Evolutionary conservation across 2,113 vertebrate genomes (phyloP), one percentile per base, ranked within the genome.

Genomic region (Salvelinus sp.): DNA sequence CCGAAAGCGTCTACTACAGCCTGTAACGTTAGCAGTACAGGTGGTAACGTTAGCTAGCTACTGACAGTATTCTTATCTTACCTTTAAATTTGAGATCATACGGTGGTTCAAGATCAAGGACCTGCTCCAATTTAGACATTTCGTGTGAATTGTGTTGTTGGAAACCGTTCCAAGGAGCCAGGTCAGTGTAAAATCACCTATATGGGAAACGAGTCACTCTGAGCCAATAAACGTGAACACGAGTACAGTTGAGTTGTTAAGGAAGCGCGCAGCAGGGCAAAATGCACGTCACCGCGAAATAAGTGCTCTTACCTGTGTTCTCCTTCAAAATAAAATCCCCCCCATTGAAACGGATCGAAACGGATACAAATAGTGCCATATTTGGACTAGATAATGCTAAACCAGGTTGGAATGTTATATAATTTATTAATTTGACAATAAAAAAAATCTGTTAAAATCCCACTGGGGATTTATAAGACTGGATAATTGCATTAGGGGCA

Each of bases 61-160:
- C 38, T 16, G 12, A 54, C 72, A 76, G 70, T 30, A 18, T 47
- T 13, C 16, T 28, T 20, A 30, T 25, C 82, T 89, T 87, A 95
- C 95, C 95, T 95, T 94, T 95, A 87, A 95, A 96, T 92, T 95
- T 95, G 84, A 96, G 94, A 83, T 96, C 95, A 89, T 85, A 90
- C 83, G 95, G 88, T 72, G 95, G 95, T 86, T 96, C 94, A 71
- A 95, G 93, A 72, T 94, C 89, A 82, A 96, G 83, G 74, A 95
- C 87, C 91, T 96, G 95, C 82, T 95, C 95, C 87, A 91, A 90
- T 92, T 94, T 96, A 75, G 94, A 92, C 93, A 96, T 94, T 90
- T 68, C 66, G 27, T 67, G 14, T 18, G 27, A 28, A 20, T 68
- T 7, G 27, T 67, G 28, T 68, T 30, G 30, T 28, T 66, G 14